A percentile compares a stretch with the other conserved stretches of the same genome.
phyloP scores from a whole-genome alignment of 2,888 invertebrate genomes.

The Melipona beecheii region DNA sequence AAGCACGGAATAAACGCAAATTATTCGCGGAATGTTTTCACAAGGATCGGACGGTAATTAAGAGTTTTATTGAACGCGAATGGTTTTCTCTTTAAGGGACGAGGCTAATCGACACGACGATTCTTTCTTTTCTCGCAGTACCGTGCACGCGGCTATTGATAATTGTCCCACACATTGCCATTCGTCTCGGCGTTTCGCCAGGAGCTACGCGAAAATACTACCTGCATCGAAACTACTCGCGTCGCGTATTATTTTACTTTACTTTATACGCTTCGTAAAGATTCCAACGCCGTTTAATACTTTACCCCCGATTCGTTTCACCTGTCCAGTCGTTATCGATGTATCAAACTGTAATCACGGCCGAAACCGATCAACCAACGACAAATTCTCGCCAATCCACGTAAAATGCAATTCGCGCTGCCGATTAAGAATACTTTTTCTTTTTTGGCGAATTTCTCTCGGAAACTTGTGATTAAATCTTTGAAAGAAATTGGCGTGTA shows the following conservation, averaged over 20 bases:
- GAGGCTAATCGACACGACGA: constrained; percentile 48
- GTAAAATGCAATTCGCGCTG: too few relatives aligned
- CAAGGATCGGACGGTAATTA: constrained; percentile 31
- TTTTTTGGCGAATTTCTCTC: too few relatives aligned
- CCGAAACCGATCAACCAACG: background rate
- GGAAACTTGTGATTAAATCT: too few relatives aligned
- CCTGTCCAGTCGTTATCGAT: background rate
- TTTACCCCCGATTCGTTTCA: background rate
- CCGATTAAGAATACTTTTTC: too few relatives aligned
- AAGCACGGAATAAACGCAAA: constrained; percentile 25
- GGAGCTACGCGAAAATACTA: background rate
- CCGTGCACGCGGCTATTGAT: constrained; percentile 19
- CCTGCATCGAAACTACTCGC: background rate
- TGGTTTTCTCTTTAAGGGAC: constrained; percentile 1
- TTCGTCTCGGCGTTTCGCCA: background rate
- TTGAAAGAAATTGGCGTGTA: too few relatives aligned
- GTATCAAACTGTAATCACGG: background rate
- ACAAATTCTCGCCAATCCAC: background rate
- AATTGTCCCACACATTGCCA: constrained; percentile 20
- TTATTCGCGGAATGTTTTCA: constrained; percentile 24
- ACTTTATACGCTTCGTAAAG: background rate
- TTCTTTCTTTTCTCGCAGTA: constrained; percentile 18
- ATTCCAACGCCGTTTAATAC: background rate
- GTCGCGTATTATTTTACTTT: constrained; percentile 59
- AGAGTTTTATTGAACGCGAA: constrained; percentile 43